Evolutionary conservation across 2,113 vertebrate species (phyloP).

Genomic region (Anguilla japonica): DNA sequence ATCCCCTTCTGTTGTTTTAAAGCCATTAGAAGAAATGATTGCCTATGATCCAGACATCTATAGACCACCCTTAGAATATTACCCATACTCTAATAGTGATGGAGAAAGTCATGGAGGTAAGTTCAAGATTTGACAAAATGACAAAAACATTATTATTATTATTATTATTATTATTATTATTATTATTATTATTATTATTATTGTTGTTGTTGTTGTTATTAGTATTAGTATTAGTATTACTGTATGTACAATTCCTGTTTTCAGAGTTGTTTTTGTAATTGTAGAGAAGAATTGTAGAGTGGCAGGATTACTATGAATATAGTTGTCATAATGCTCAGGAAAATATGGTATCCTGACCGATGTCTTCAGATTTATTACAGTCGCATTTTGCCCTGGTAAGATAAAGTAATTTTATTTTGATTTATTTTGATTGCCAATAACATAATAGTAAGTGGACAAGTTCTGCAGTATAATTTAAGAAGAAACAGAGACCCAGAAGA

Average conservation of each 20-base stretch:
- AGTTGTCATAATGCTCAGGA: neutral
- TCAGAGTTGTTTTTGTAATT: neutral
- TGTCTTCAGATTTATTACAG: neutral
- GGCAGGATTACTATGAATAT: neutral
- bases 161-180: neutral
- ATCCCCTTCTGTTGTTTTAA: conserved; percentile 46
- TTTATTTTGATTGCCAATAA: neutral
- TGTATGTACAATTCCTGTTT: neutral
- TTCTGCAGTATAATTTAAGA: neutral
- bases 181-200: neutral
- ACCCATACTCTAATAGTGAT: conserved; percentile 86
- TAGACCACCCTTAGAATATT: conserved; percentile 85
- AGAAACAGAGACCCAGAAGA: neutral
- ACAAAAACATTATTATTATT: neutral
- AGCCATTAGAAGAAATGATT: conserved; percentile 90
- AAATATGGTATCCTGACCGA: neutral
- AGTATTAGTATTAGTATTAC: neutral
- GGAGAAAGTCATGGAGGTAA: conserved; percentile 89
- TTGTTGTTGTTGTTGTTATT: neutral
- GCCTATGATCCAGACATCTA: conserved; percentile 89
- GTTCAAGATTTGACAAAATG: conserved; percentile 39
- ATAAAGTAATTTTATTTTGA: neutral
- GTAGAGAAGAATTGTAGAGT: neutral
- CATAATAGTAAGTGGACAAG: neutral
- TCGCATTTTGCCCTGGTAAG: neutral